A percentile compares a stretch with the other conserved stretches of the same genome.
Conservation (phyloP, 2,797 vertebrate species). For the Hippopotamyrus pictus region DNA sequence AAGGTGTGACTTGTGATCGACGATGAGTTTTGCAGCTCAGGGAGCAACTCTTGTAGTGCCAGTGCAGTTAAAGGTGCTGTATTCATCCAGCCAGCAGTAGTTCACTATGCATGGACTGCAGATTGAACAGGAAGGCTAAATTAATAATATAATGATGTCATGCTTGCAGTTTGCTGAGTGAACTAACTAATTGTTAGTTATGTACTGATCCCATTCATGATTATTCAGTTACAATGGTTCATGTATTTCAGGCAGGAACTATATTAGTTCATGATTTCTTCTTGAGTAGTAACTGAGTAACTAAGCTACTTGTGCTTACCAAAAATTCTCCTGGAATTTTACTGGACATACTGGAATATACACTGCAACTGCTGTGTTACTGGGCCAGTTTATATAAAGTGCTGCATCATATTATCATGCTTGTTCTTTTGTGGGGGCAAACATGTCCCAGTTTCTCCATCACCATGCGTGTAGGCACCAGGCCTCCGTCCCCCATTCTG, state of each 20-base stretch:
- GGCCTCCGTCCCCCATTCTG: constrained; percentile 14
- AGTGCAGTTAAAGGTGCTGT: background rate
- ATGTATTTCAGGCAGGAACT: background rate
- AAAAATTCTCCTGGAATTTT: background rate
- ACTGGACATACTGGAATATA: background rate
- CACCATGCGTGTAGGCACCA: background rate
- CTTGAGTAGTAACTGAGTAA: background rate
- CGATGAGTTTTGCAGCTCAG: background rate
- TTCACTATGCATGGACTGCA: background rate
- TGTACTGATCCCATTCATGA: background rate
- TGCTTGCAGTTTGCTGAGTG: background rate
- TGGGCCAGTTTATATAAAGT: background rate
- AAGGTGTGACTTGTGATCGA: background rate
- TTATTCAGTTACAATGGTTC: background rate
- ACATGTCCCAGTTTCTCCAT: background rate
- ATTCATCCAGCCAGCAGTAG: background rate
- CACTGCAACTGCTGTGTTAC: background rate
- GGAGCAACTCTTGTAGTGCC: background rate
- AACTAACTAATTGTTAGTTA: background rate
- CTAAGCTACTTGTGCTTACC: background rate
- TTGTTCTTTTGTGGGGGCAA: background rate
- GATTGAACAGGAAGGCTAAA: background rate
- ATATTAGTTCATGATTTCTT: background rate
- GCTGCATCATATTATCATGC: background rate
- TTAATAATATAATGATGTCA: background rate